Conservation (phyloP, 2,113 vertebrate genomes). For the Stercorarius parasiticus region DNA sequence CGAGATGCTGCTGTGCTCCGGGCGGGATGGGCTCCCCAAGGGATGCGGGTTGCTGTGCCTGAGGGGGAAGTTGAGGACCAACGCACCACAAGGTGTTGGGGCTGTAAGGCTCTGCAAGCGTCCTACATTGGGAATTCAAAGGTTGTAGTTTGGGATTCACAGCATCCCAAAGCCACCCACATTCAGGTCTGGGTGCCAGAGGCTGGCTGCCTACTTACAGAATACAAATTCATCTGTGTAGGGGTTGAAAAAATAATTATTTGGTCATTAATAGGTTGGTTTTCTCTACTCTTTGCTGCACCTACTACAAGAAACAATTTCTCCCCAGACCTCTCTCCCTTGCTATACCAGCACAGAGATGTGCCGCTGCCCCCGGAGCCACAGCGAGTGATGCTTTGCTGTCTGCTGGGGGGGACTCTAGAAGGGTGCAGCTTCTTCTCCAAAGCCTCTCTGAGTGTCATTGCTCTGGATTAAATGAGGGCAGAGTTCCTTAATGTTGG, state of each 20-base stretch:
- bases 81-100: background rate
- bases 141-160: background rate
- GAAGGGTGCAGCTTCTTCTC: background rate
- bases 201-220: background rate
- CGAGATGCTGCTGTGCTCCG: rapidly evolving
- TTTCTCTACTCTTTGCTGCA: background rate
- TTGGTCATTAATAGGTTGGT: background rate
- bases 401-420: too few relatives aligned
- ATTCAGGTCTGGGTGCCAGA: background rate
- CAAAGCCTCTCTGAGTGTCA: background rate
- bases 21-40: background rate
- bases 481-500: background rate
- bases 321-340: background rate
- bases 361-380: background rate
- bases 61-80: background rate
- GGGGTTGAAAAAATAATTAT: background rate
- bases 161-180: background rate
- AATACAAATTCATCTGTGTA: background rate
- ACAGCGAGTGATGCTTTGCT: background rate
- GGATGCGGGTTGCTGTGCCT: background rate
- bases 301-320: background rate
- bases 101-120: background rate
- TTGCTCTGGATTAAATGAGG: background rate
- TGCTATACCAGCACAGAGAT: background rate
- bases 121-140: background rate